These are phyloP conservation scores for Halichondria panicea DNA, from an alignment of 37 sponge, comb jelly and placozoan species.

Conservation along the genomic window DNA sequence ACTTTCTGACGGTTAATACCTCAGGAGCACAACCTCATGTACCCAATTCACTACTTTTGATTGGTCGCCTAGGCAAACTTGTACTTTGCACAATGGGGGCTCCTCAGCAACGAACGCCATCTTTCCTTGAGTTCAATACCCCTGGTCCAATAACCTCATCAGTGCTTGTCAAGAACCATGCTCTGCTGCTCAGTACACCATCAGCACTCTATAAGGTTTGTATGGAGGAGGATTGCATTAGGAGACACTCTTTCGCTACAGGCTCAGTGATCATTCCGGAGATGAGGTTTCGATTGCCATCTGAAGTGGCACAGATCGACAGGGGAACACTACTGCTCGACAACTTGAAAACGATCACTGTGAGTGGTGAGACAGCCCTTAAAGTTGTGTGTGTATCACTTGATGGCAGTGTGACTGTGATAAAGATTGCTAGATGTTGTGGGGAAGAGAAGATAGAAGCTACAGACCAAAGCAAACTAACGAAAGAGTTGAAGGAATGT, in stretches of 20 bases:
- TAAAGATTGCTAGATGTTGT: too few species aligned
- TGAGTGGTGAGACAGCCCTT: not conserved
- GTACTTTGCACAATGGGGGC: not conserved
- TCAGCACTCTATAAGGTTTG: not conserved
- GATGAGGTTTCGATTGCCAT: not conserved
- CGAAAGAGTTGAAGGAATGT: constrained; percentile 1
- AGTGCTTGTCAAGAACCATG: not conserved
- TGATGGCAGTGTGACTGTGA: not conserved
- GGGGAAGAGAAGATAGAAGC: not conserved
- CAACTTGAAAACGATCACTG: too few species aligned
- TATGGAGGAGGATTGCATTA: not conserved
- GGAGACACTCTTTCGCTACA: not conserved
- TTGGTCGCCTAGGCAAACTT: not conserved
- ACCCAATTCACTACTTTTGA: not conserved
- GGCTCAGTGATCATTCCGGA: not conserved
- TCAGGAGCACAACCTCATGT: not conserved
- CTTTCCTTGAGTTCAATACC: not conserved
- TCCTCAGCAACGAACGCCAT: not conserved
- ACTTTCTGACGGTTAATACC: not conserved
- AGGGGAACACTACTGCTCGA: not conserved
- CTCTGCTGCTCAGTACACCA: not conserved
- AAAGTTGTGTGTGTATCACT: not conserved
- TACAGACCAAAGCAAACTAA: not conserved
- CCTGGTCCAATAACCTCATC: not conserved
- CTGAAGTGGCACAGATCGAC: not conserved